Base-by-base conservation (phyloP, 2,797 vertebrate species). In the Danio albolineatus region DNA sequence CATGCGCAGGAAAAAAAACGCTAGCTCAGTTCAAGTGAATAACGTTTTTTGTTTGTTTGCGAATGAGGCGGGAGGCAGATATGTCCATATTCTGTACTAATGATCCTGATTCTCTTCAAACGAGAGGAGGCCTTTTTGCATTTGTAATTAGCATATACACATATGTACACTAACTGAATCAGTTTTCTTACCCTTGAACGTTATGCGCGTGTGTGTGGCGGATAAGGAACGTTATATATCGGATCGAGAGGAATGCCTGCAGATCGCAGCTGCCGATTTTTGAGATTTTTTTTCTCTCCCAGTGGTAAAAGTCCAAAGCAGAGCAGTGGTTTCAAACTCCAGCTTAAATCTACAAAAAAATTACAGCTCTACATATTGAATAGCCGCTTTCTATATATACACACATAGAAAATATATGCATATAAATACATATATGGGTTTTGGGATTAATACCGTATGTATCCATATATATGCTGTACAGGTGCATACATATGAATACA, bases 291-390 rank as follows among this genome's bases (percentile, higher is more conserved):
- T n/a, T 28, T 28, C 94, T 90, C 91, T 91, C 92, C 91, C 72
- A 75, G 70, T 82, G 84, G 78, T 88, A 83, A 73, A 86, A 91
- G 89, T 90, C 83, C 93, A 93, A 71, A 94, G 93, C 93, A 94
- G 95, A 96, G 94, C 95, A 94, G 94, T 94, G 94, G 93, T 70
- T 94, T 95, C 93, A 95, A 96, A 95, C 94, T 96, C 94, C 94
- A 89, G 95, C 96, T 97, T 97, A 96, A 97, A 94, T 95, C 96
- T 97, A 97, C 96, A 95, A 96, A 97, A 95, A 91, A 96, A 95
- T 93, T 95, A 97, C 96, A 97, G 93, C 96, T 96, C 96, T 96
- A 96, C 95, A 94, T 92, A 89, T 90, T 92, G 89, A 91, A 92
- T 90, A 92, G 92, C 92, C 87, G 91, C 72, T 90, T 92, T 94